These are phyloP conservation scores for Achatina immaculata DNA, from an alignment of 1,140 invertebrate genomes.

Conservation along the genomic window DNA sequence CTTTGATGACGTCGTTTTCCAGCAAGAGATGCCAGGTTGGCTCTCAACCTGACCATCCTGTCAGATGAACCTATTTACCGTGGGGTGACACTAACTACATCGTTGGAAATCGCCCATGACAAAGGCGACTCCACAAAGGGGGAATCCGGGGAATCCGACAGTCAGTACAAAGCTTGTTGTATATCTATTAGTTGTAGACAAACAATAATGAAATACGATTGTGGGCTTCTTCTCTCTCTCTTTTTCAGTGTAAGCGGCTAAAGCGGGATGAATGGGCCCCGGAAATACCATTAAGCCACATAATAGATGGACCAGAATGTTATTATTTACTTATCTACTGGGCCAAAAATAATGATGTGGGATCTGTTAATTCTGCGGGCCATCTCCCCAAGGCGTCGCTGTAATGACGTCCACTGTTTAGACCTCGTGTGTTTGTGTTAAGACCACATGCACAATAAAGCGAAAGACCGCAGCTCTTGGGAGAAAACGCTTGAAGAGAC, in stretches of 20 bases:
- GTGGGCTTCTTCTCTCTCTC: not conserved
- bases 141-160: not conserved
- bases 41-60: conserved; percentile 1
- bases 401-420: conserved; percentile 17
- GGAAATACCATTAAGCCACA: not conserved
- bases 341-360: conserved; percentile 1
- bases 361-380: not conserved
- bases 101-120: conserved; percentile 6
- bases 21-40: not conserved
- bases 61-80: conserved; percentile 8
- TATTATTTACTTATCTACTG: conserved; percentile 17
- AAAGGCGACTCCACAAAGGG: not conserved
- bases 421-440: not conserved
- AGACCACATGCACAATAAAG: conserved; percentile 14
- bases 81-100: conserved; percentile 15
- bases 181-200: conserved; percentile 17
- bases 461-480: not conserved
- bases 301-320: not conserved
- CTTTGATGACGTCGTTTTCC: not conserved
- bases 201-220: conserved; percentile 8
- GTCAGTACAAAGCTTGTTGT: not conserved
- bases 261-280: not conserved
- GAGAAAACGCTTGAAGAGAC: not conserved
- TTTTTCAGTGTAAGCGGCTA: not conserved
- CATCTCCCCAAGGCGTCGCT: conserved; percentile 1